Conservation (phyloP, 2,113 vertebrate species). For the Eublepharis macularius region DNA sequence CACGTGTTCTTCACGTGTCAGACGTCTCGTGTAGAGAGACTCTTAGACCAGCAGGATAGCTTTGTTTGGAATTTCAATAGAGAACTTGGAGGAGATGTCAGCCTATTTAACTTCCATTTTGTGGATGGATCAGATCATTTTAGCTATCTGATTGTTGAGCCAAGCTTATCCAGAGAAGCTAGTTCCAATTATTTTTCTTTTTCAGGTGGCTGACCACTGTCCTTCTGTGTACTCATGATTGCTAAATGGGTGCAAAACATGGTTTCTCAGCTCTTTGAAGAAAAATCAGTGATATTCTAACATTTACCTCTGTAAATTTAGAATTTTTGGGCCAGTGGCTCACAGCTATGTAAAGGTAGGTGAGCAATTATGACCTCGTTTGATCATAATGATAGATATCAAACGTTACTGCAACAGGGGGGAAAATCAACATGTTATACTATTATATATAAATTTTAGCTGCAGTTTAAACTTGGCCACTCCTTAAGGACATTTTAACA, state of each 20-base stretch:
- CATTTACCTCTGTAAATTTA: not conserved
- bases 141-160: not conserved
- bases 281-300: slow-evolving; percentile 19
- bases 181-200: slow-evolving; percentile 27
- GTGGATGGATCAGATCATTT: not conserved
- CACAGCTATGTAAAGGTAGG: not conserved
- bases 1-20: too few relatives aligned
- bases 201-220: slow-evolving; percentile 1
- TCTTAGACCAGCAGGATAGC: rapidly evolving
- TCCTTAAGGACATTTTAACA: not conserved
- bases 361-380: not conserved
- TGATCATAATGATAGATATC: not conserved
- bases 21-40: too few relatives aligned
- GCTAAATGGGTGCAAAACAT: not conserved
- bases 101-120: rapidly evolving
- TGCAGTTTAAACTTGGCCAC: not conserved
- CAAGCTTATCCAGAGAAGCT: slow-evolving; percentile 17
- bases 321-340: slow-evolving; percentile 19
- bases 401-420: not conserved
- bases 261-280: not conserved
- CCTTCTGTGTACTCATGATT: slow-evolving; percentile 7
- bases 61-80: slow-evolving; percentile 8
- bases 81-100: not conserved
- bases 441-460: too few relatives aligned
- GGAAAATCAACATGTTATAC: too few relatives aligned